Percentiles rank a stretch among this genome's conserved stretches.
Conservation (phyloP, 2,113 vertebrate genomes). For the Bothrops jararaca region DNA sequence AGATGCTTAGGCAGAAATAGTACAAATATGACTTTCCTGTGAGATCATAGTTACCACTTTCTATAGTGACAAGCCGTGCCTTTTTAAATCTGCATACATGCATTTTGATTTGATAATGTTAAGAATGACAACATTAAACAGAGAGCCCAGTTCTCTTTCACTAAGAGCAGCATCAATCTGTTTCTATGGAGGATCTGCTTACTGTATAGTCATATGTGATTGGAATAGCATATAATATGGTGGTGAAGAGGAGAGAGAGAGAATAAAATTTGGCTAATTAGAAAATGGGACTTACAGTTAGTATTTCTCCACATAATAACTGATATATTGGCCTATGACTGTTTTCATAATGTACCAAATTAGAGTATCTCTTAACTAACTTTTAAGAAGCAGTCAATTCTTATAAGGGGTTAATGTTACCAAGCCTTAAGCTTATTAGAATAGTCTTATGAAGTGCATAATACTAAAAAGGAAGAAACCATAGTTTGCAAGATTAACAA, state of each 20-base stretch:
- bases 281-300: background rate
- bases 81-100: background rate
- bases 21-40: background rate
- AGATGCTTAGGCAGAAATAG: background rate
- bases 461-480: conserved; percentile 24
- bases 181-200: background rate
- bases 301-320: background rate
- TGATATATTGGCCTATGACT: background rate
- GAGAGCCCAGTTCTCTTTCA: background rate
- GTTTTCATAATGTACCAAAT: background rate
- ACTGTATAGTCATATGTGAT: background rate
- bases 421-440: background rate
- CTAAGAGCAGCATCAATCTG: background rate
- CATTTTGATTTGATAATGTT: background rate
- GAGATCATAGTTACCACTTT: background rate
- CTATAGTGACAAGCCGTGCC: background rate
- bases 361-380: background rate
- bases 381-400: background rate
- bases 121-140: background rate
- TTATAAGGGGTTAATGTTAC: background rate
- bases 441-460: conserved; percentile 12
- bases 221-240: background rate
- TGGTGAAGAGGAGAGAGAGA: too few species aligned
- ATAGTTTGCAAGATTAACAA: conserved; percentile 51
- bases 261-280: background rate